Base-by-base conservation (phyloP, 2,113 vertebrate genomes). In the Aphyosemion australe region DNA sequence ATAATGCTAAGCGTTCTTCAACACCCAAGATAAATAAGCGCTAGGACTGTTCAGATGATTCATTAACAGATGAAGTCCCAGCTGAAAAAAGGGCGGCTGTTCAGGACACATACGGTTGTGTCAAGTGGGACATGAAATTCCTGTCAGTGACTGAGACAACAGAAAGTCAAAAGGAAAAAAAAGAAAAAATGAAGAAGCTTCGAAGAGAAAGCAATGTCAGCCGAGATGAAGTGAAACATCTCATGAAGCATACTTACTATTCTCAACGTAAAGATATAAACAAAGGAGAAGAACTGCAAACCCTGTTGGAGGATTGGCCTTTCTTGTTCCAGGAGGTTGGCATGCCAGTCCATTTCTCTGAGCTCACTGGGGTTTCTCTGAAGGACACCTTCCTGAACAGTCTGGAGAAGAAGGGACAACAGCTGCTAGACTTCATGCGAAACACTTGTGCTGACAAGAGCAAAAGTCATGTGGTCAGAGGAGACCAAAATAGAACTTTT, bases 241-340 rank as follows among this genome's bases (percentile, higher is more conserved):
- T 69, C 12, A 68, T 82, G 64, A 62, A 82, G 64, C 19, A 8
- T 12, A 87, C 74, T 1, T 82, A 80, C 64, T 82, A 72, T 57
- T 61, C 69, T 4, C 70, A 80, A 47, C 31, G 45, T 19, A 82
- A 79, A 58, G 61, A 65, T 2, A 68, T 75, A 43, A 76, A 83
- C 57, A 69, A 65, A 16, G 82, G 76, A 34, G 39, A 61, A 68
- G 64, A 57, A 11, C 12, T 82, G 13, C 26, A 76, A 48, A 1
- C 26, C 16, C 56, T 82, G 8, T 12, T 62, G 26, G 51, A 80
- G 15, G 76, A 82, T 16, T 80, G 82, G 76, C 73, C 70, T 18
- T 83, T 82, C 77, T 60, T 80, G 26, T 84, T 78, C 18, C 32
- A 75, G 4, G 74, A 78, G 43, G 69, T 61, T 71, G 72, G 74